Evolutionary conservation across 2,888 invertebrate species (phyloP), one percentile per base, ranked within the genome.

Genomic region (Hypselothyrea guttata): DNA sequence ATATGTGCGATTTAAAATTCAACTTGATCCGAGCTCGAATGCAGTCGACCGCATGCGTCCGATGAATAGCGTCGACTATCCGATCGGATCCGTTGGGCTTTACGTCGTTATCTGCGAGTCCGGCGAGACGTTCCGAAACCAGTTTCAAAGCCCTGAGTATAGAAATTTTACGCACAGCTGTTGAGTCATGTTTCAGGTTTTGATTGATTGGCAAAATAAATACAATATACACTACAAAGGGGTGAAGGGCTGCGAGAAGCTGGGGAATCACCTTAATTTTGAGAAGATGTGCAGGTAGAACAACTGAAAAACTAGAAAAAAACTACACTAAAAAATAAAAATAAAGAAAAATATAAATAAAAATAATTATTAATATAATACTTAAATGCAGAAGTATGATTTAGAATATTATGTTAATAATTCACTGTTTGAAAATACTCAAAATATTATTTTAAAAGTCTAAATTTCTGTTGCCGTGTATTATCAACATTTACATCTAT

Each of bases 1-100:
- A 12, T 45, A 2, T 27, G 27, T 30, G 4, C 12, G n/a, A 31
- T 12, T 40, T 12, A 16, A n/a, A 27, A 33, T 22, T 15, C 12
- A 35, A 13, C 1, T 27, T 11, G 8, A 27, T 18, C 22, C 18
- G 53, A 28, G 27, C 45, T 42, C 12, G 58, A 51, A 55, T 40
- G 53, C 46, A 53, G 48, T 56, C 68, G 65, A 78, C 84, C 76
- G 35, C 40, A 68, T 79, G 65, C 86, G 68, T 45, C 58, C 67
- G 61, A 48, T 60, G 84, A 64, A 64, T 59, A 64, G 38, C 72
- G 76, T 60, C 65, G 58, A 78, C 78, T 78, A 61, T 40, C 41
- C 30, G 63, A 30, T 48, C 59, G 63, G 57, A 54, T 47, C 51
- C 28, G 46, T 13, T 53, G 34, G 34, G 13, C 59, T 71, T 74